Base-by-base conservation (phyloP, 1,140 invertebrate species). In the Varroa destructor region DNA sequence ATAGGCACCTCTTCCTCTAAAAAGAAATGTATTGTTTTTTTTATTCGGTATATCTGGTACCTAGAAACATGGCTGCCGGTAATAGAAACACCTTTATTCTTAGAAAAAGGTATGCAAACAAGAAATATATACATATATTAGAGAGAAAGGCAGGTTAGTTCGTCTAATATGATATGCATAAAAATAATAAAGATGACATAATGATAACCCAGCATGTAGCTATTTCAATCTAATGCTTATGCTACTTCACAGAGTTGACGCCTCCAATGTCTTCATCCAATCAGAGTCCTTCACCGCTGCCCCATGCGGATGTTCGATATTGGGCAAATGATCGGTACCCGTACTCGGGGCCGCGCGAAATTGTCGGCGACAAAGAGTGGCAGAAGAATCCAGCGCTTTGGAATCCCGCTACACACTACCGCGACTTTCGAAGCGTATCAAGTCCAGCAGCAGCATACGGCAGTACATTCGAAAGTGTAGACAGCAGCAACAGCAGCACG, bases 401-500 rank as follows among this genome's bases (percentile, higher is more conserved):
- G 46, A 51, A 51, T 51, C 46, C 46, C 14, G 40, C 40, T 12
- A 40, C 12, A 67, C 61, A 40, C 12, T 67, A 67, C 37, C 40
- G 61, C 40, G 61, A 67, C 61, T 67, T 25, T 8, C 61, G 61
- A 43, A 40, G 12, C 12, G 12, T 37, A 3, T 10, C 61, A 10
- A 67, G 61, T 67, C 61, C 61, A 40, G 61, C 61, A 8, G 61
- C 61, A 67, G 61, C 61, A 12, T 67, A 67, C 61, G 61, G 40
- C 46, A 2, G 46, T 37, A 67, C 40, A 12, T 67, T 67, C 36
- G 61, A 67, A 67, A 67, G 61, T 67, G 37, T 67, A 46, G 61
- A 67, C 8, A 67, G 46, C 46, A 51, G 4, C 4, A 8, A 8
- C 46, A 8, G 46, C 3, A 3, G 8, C 8, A 3, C 4, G 8